Evolutionary conservation across 2,888 invertebrate genomes (phyloP).

Genomic region (Catocala nupta): DNA sequence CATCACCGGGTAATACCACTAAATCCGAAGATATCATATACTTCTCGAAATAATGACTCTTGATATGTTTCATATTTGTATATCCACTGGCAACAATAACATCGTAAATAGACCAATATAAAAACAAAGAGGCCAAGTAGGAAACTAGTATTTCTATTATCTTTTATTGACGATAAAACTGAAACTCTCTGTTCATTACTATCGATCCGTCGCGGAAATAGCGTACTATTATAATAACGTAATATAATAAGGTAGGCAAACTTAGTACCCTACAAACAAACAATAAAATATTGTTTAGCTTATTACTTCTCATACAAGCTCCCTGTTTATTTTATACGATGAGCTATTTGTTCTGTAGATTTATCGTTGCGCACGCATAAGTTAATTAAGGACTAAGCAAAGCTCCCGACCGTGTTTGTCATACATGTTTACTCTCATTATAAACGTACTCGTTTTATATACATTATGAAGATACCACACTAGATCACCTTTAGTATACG

Average conservation of each 20-base stretch:
- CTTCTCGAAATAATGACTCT: too few relatives aligned
- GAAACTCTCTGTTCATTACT: slow-evolving; percentile 9
- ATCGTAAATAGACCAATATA: not conserved
- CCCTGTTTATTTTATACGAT: slow-evolving; percentile 38
- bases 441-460: slow-evolving; percentile 31
- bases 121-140: slow-evolving; percentile 3
- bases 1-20: too few relatives aligned
- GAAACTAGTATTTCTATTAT: slow-evolving; percentile 16
- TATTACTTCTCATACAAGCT: slow-evolving; percentile 33
- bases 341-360: slow-evolving; percentile 43
- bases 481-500: slow-evolving; percentile 44
- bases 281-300: slow-evolving; percentile 29
- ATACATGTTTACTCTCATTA: slow-evolving; percentile 42
- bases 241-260: slow-evolving; percentile 1
- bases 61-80: not conserved
- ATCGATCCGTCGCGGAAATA: slow-evolving; percentile 2
- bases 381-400: slow-evolving; percentile 46
- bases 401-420: slow-evolving; percentile 39
- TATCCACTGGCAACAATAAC: not conserved
- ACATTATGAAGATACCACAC: slow-evolving; percentile 34
- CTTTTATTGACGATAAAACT: slow-evolving; percentile 17
- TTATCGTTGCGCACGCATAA: slow-evolving; percentile 45
- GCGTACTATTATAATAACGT: not conserved
- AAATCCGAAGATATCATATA: too few relatives aligned
- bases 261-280: slow-evolving; percentile 15